phyloP scores from a whole-genome alignment of 1,140 invertebrate species.

The Bombus confusus region DNA sequence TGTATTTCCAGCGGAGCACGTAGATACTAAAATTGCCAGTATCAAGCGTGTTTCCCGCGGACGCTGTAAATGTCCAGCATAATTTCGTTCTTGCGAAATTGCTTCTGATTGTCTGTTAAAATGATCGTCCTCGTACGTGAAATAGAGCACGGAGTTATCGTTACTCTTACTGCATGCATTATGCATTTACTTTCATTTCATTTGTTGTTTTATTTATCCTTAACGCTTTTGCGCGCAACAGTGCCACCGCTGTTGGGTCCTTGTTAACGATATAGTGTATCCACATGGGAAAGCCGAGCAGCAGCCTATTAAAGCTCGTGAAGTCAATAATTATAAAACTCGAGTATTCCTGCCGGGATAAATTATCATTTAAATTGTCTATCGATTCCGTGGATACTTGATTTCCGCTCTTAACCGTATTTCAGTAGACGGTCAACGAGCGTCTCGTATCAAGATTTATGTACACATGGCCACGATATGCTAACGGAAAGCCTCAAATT shows the following conservation, averaged over 20 bases:
- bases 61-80: background rate
- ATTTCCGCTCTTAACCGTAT: background rate
- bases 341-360: background rate
- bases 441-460: background rate
- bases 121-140: slow-evolving; percentile 40
- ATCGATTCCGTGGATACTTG: background rate
- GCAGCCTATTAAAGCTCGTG: slow-evolving; percentile 14
- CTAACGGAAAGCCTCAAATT: background rate
- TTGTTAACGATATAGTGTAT: slow-evolving; percentile 34
- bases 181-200: slow-evolving; percentile 55
- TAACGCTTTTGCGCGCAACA: slow-evolving; percentile 53
- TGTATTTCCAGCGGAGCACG: background rate
- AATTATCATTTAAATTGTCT: slow-evolving; percentile 27
- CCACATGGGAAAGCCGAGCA: slow-evolving; percentile 15
- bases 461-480: background rate
- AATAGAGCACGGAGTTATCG: slow-evolving; percentile 44
- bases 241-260: slow-evolving; percentile 23
- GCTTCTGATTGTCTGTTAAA: slow-evolving; percentile 14
- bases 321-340: slow-evolving; percentile 32
- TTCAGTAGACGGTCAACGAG: background rate
- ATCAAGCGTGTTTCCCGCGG: background rate
- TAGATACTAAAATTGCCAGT: background rate
- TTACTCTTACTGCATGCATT: slow-evolving; percentile 54
- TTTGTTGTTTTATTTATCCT: slow-evolving; percentile 51
- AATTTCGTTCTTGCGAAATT: slow-evolving; percentile 36